Conservation (phyloP, 2,797 vertebrate genomes). For the Selene dorsalis region DNA sequence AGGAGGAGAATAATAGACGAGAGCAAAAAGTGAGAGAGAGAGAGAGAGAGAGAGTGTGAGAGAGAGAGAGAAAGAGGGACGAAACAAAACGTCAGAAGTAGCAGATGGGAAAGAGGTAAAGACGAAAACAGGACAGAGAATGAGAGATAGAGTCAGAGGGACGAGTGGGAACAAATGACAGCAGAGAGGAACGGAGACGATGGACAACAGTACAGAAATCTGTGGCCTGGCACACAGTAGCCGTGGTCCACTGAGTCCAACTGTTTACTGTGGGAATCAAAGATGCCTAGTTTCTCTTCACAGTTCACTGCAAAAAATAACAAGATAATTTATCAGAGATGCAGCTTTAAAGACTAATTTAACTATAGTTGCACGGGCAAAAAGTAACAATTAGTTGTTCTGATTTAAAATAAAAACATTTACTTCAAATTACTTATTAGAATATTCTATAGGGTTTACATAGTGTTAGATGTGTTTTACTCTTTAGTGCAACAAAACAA, state of each 20-base stretch:
- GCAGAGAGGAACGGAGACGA: conserved; percentile 51
- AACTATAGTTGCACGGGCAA: background rate
- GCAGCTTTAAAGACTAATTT: background rate
- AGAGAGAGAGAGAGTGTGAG: conserved; percentile 43
- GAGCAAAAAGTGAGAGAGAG: conserved; percentile 35
- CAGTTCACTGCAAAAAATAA: conserved; percentile 35
- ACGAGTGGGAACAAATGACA: conserved; percentile 54
- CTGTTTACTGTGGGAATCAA: conserved; percentile 45
- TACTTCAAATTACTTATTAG: background rate
- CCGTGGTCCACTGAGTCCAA: conserved; percentile 48
- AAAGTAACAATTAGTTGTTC: background rate
- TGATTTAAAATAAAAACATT: background rate
- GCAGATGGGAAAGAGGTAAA: conserved; percentile 58
- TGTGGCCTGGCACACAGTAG: conserved; percentile 43
- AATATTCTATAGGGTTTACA: background rate
- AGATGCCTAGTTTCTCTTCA: conserved; percentile 23
- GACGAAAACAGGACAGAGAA: conserved; percentile 42
- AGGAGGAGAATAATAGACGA: conserved; percentile 28
- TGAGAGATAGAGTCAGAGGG: conserved; percentile 35
- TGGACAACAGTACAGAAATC: conserved; percentile 52
- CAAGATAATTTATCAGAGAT: background rate
- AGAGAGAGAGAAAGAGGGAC: conserved; percentile 41
- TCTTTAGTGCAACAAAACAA: background rate
- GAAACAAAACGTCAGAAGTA: conserved; percentile 50
- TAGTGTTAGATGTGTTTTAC: conserved; percentile 5